These are phyloP conservation scores for Tuta absoluta DNA, from an alignment of 2,888 invertebrate genomes.

Conservation along the genomic window DNA sequence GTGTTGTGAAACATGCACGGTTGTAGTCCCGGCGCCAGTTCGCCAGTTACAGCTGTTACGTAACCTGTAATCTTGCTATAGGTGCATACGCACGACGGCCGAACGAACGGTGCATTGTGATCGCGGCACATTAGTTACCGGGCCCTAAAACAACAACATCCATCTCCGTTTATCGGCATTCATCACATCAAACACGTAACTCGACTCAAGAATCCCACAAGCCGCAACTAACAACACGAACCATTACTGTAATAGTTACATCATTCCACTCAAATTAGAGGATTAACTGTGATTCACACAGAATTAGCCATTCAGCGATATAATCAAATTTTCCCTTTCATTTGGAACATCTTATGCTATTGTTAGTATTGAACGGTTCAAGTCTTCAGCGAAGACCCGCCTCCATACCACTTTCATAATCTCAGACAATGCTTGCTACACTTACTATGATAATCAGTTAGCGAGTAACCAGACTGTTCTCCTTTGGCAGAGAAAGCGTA, in stretches of 20 bases:
- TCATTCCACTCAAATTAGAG: conserved; percentile 19
- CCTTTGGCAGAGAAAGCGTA: conserved; percentile 73
- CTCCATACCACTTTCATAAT: conserved; percentile 61
- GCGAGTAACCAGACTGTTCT: conserved; percentile 67
- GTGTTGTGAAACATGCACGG: conserved; percentile 66
- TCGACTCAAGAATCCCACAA: conserved; percentile 16
- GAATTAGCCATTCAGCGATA: conserved; percentile 33
- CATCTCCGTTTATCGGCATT: conserved; percentile 19
- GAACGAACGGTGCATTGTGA: conserved; percentile 71
- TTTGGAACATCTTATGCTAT: conserved; percentile 33
- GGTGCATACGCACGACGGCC: conserved; percentile 57
- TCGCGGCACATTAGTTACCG: conserved; percentile 58
- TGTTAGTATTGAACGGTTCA: conserved; percentile 39
- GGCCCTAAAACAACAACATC: conserved; percentile 25
- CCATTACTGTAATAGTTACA: conserved; percentile 20
- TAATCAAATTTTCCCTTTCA: conserved; percentile 41
- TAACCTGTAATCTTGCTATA: conserved; percentile 69
- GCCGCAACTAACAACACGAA: conserved; percentile 13
- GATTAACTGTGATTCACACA: conserved; percentile 27
- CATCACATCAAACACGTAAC: conserved; percentile 25
- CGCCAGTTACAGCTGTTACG: conserved; percentile 61
- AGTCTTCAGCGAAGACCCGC: conserved; percentile 41
- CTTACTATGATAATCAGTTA: conserved; percentile 75
- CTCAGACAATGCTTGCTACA: conserved; percentile 66
- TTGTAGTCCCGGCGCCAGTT: conserved; percentile 58